Percentiles rank a stretch among this genome's conserved stretches.
These are phyloP conservation scores for Epinephelus awoara DNA, from an alignment of 2,797 vertebrate species.

Conservation along the genomic window DNA sequence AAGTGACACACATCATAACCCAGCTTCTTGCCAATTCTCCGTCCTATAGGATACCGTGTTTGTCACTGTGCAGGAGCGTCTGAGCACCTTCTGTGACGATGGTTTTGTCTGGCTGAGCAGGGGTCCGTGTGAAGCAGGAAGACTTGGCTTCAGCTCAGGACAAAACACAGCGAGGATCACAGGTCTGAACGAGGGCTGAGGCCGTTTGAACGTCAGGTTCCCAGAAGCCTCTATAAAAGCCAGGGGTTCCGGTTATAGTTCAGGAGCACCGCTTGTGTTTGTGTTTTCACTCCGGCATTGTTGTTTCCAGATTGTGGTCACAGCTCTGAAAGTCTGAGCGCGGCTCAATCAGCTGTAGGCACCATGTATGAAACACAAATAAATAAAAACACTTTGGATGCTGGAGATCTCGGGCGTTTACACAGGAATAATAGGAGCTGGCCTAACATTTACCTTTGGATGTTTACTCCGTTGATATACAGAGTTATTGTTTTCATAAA, in stretches of 20 bases:
- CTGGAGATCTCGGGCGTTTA: slow-evolving; percentile 61
- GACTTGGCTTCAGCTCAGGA: slow-evolving; percentile 60
- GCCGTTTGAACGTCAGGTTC: slow-evolving; percentile 77
- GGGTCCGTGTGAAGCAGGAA: slow-evolving; percentile 84
- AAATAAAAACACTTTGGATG: slow-evolving; percentile 64
- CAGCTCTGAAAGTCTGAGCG: slow-evolving; percentile 29
- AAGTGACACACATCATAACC: no score
- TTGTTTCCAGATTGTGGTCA: slow-evolving; percentile 48
- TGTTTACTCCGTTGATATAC: slow-evolving; percentile 71
- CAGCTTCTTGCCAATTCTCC: no score
- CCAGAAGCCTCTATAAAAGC: slow-evolving; percentile 78
- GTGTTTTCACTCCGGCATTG: slow-evolving; percentile 58
- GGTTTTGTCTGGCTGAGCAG: slow-evolving; percentile 48
- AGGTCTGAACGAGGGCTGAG: slow-evolving; percentile 63
- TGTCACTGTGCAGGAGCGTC: accelerated
- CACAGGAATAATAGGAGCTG: slow-evolving; percentile 52
- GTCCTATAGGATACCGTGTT: no score
- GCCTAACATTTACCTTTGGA: slow-evolving; percentile 72
- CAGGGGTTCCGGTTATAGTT: slow-evolving; percentile 80
- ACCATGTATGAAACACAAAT: slow-evolving; percentile 60
- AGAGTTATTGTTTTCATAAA: slow-evolving; percentile 77
- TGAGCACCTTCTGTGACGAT: slow-evolving; percentile 1
- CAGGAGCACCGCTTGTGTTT: slow-evolving; percentile 70
- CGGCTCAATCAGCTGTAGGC: slow-evolving; percentile 40
- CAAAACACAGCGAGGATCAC: slow-evolving; percentile 79